A percentile compares a stretch with the other conserved stretches of the same genome.
These are phyloP conservation scores for Thecophora atra DNA, from an alignment of 2,888 invertebrate species.

Conservation along the genomic window DNA sequence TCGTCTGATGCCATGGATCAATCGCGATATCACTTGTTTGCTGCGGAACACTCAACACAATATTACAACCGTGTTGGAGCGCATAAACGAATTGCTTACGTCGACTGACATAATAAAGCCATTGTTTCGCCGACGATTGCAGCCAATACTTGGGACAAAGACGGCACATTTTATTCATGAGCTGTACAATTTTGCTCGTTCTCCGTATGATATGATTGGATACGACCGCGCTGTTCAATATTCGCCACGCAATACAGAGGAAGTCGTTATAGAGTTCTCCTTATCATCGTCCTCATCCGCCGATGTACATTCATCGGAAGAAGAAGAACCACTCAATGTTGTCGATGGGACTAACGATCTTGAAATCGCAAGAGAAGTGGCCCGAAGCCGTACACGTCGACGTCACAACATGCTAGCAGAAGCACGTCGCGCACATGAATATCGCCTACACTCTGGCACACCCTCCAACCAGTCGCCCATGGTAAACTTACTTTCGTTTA, in stretches of 20 bases:
- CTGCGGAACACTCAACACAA: constrained; percentile 72
- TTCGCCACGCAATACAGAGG: constrained; percentile 65
- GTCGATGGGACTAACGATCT: background rate
- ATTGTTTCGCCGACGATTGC: constrained; percentile 77
- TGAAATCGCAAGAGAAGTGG: background rate
- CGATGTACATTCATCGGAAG: constrained; percentile 41
- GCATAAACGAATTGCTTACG: constrained; percentile 76
- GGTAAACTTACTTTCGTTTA: constrained; percentile 50
- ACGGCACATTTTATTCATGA: constrained; percentile 92
- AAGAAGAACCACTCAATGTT: constrained; percentile 42
- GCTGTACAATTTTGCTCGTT: constrained; percentile 84
- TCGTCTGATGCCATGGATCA: constrained; percentile 87
- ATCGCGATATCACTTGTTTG: constrained; percentile 80
- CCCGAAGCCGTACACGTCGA: background rate
- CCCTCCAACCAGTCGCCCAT: constrained; percentile 1
- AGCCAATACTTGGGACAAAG: constrained; percentile 74
- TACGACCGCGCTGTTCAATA: constrained; percentile 80
- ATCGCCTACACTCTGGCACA: constrained; percentile 35
- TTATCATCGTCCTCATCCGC: constrained; percentile 55
- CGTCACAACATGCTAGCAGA: background rate
- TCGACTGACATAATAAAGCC: constrained; percentile 70
- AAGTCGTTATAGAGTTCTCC: constrained; percentile 58
- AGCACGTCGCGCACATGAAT: constrained; percentile 32
- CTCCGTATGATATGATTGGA: constrained; percentile 86
- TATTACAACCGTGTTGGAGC: constrained; percentile 74